Percentiles rank a stretch among this genome's conserved stretches.
Conservation (phyloP, 2,797 vertebrate species). For the Synaphobranchus kaupii region DNA sequence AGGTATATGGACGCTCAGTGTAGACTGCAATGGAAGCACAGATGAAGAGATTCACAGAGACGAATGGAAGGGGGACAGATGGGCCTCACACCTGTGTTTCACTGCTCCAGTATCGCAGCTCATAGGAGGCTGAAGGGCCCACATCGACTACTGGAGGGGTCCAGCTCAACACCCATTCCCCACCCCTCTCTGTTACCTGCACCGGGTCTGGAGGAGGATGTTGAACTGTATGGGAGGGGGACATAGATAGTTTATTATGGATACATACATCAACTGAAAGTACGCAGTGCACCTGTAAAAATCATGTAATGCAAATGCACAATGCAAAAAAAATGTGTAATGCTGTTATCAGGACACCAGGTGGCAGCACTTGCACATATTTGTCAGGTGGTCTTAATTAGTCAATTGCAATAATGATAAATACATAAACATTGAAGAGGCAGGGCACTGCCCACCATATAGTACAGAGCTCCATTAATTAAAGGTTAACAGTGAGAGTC, state of each 20-base stretch:
- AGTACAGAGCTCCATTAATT: not conserved
- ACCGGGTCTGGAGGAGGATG: slow-evolving; percentile 50
- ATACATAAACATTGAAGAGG: not conserved
- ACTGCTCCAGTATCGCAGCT: slow-evolving; percentile 56
- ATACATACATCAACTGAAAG: not conserved
- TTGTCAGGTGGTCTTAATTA: not conserved
- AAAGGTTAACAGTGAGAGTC: not conserved
- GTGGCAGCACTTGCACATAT: slow-evolving; percentile 37
- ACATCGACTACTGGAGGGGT: not conserved
- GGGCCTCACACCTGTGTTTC: slow-evolving; percentile 45
- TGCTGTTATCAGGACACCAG: slow-evolving; percentile 46
- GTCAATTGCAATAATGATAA: not conserved
- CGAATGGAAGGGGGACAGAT: not conserved
- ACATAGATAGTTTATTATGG: not conserved
- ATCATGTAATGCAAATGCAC: not conserved
- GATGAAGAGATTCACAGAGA: not conserved
- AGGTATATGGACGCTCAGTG: not conserved
- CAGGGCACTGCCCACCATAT: not conserved
- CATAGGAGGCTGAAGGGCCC: slow-evolving; percentile 43
- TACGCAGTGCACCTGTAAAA: not conserved
- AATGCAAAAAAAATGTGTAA: slow-evolving; percentile 36
- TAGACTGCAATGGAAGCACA: not conserved
- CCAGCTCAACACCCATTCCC: slow-evolving; percentile 59
- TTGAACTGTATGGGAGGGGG: slow-evolving; percentile 50
- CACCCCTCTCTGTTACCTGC: slow-evolving; percentile 29